Evolutionary conservation across 2,113 vertebrate species (phyloP).

Genomic region (Carettochelys insculpta): DNA sequence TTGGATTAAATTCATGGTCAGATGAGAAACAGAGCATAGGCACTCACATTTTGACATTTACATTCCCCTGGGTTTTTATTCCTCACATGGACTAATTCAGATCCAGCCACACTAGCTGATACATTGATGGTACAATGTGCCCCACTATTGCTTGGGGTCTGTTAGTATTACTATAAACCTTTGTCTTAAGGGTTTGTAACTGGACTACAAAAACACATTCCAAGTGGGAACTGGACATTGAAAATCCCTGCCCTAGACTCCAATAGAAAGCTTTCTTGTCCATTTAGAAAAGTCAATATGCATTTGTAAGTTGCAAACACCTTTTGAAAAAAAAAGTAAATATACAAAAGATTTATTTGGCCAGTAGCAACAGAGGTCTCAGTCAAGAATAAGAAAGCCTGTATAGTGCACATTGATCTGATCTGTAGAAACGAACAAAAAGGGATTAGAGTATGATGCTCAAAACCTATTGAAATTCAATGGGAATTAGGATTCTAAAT

Average conservation of each 20-base stretch:
- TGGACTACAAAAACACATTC: background rate
- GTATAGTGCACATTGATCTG: background rate
- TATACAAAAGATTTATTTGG: background rate
- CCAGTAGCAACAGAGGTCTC: background rate
- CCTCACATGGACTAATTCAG: background rate
- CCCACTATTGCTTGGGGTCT: background rate
- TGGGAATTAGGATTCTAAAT: background rate
- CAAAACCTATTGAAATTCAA: background rate
- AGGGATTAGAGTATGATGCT: background rate
- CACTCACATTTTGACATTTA: background rate
- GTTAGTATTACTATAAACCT: background rate
- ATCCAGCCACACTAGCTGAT: background rate
- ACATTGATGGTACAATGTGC: background rate
- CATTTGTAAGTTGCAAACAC: background rate
- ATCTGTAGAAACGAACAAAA: rapidly evolving
- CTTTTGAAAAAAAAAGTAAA: background rate
- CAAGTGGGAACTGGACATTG: background rate
- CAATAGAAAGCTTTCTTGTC: background rate
- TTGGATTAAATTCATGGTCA: background rate
- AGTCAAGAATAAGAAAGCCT: background rate
- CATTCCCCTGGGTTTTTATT: background rate
- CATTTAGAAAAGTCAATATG: background rate
- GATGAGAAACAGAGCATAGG: background rate
- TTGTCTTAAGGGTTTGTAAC: background rate
- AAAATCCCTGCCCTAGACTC: background rate